These are phyloP conservation scores for Stercorarius parasiticus DNA, from an alignment of 2,113 vertebrate genomes.

Conservation along the genomic window DNA sequence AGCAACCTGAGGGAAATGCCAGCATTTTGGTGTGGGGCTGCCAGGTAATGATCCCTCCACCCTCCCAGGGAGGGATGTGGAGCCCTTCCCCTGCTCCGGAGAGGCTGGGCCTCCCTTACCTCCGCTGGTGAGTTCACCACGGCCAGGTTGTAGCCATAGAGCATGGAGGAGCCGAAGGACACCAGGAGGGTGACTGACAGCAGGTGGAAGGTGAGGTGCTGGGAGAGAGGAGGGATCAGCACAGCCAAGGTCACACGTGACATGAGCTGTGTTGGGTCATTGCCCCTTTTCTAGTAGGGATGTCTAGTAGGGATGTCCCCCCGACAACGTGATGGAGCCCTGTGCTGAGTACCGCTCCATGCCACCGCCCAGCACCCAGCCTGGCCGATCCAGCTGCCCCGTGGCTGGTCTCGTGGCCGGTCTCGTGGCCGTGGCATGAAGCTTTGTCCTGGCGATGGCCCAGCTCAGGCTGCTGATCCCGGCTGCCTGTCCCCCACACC, in stretches of 20 bases:
- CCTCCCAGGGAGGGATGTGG: background rate
- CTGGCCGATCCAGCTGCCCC: rapidly evolving
- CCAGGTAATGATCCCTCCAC: background rate
- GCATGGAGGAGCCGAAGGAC: conserved; percentile 89
- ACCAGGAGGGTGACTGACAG: conserved; percentile 82
- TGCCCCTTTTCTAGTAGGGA: background rate
- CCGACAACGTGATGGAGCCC: rapidly evolving
- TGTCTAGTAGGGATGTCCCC: background rate
- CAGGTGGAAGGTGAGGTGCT: conserved; percentile 82
- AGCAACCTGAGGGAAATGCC: background rate
- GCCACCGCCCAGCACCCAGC: background rate
- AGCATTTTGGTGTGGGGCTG: background rate
- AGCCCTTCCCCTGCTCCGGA: background rate
- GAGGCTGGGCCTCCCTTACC: conserved; percentile 67
- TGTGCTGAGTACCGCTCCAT: background rate
- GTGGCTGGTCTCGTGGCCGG: background rate
- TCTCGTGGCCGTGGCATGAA: background rate
- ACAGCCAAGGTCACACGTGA: background rate
- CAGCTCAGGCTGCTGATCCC: background rate
- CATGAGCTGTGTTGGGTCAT: background rate
- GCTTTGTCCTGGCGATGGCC: background rate
- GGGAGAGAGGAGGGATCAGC: background rate
- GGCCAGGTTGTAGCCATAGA: conserved; percentile 89
- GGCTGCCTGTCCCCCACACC: background rate
- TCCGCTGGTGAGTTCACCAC: conserved; percentile 86